Evolutionary conservation across 2,113 vertebrate genomes (phyloP), one percentile per base, ranked within the genome.

Genomic region (Rallus limicola): DNA sequence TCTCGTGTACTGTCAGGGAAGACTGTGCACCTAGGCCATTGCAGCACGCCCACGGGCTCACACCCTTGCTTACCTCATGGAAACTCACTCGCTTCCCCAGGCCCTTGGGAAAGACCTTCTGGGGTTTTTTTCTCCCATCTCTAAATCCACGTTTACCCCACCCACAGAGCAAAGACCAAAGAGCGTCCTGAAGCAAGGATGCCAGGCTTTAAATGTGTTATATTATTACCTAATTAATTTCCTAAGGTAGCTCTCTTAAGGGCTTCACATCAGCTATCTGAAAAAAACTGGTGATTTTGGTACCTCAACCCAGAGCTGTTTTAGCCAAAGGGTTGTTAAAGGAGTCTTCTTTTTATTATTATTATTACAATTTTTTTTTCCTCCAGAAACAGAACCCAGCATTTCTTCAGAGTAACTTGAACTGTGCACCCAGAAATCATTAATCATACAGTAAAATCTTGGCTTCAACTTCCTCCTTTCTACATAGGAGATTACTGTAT

Each of bases 1-100:
- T 50, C 3, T 11, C 3, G 0, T 6, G 34, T 34, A 5, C 40
- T 0, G 0, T 0, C 16, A 69, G 29, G 38, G 13, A 68, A 15
- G 17, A 34, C 34, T 20, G 2, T 4, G 44, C 62, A 6, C 26
- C 1, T 3, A 14, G 48, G 58, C 44, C 1, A 1, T 21, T 59
- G 50, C 25, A 67, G 82, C 40, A 77, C 0, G 1, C 36, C 44
- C 2, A 0, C 28, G 79, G 52, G 62, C 36, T 92, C 63, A 44
- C 4, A 0, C 33, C 50, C 68, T 91, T 63, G 63, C 76, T 86
- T 83, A 78, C 76, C 34, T 86, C 72, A 52, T 63, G 59, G 76
- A 90, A 90, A 82, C 70, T 60, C 2, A 1, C 25, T 88, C 3
- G 1, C 68, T 46, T 92, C 62, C 8, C 26, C 33, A 38, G 52